Percentiles rank a stretch among this genome's conserved stretches.
Conservation (phyloP, 2,888 invertebrate species). For the Diplolepis rosae region DNA sequence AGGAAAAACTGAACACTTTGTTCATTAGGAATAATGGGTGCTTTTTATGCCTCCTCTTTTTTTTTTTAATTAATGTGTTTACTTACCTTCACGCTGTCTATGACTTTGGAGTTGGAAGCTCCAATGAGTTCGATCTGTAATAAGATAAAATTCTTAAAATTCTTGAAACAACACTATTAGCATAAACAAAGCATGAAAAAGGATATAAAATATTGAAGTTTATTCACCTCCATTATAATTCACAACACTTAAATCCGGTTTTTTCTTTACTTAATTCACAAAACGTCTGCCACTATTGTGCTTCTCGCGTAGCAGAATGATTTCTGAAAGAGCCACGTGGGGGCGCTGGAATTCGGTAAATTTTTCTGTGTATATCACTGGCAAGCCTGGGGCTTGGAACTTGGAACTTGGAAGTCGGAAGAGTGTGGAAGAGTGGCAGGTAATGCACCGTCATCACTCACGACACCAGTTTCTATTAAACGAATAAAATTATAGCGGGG, state of each 20-base stretch:
- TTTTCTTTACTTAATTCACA: constrained; percentile 37
- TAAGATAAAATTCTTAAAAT: constrained; percentile 29
- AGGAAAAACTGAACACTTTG: too few relatives aligned
- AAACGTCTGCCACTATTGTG: constrained; percentile 38
- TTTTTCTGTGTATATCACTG: too few relatives aligned
- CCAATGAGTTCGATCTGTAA: constrained; percentile 72
- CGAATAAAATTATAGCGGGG: too few relatives aligned
- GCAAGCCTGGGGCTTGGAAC: too few relatives aligned
- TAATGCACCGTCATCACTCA: too few relatives aligned
- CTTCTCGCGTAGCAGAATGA: background rate
- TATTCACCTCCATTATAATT: constrained; percentile 57
- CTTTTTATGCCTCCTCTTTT: too few relatives aligned
- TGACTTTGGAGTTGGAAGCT: constrained; percentile 66
- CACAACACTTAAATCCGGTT: constrained; percentile 34
- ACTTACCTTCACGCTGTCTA: constrained; percentile 70
- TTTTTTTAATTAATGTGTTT: constrained; percentile 24
- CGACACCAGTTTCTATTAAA: too few relatives aligned
- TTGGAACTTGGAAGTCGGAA: too few relatives aligned
- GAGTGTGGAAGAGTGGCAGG: too few relatives aligned
- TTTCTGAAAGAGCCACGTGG: constrained; percentile 5
- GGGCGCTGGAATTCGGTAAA: background rate
- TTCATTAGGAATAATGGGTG: too few relatives aligned
- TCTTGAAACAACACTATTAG: background rate
- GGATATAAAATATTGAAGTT: background rate
- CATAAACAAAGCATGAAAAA: background rate